These are phyloP conservation scores for Rhorus exstirpatorius DNA, from an alignment of 2,888 invertebrate genomes.

Conservation along the genomic window DNA sequence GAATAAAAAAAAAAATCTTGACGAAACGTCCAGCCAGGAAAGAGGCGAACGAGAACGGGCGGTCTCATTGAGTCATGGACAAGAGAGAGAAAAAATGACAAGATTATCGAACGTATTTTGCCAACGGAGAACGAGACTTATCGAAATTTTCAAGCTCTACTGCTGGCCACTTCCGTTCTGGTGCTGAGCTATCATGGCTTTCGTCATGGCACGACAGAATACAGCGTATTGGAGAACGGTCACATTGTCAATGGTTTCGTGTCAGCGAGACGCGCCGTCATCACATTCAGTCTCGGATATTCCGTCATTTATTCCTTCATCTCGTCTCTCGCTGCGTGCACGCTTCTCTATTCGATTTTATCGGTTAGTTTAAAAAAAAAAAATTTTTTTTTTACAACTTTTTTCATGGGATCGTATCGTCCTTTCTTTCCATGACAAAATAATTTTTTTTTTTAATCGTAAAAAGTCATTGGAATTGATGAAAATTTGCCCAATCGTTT, in stretches of 20 bases:
- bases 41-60: conserved; percentile 52
- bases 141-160: conserved; percentile 73
- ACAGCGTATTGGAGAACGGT: conserved; percentile 78
- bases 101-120: conserved; percentile 39
- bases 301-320: conserved; percentile 74
- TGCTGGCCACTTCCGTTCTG: conserved; percentile 74
- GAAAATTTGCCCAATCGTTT: no score
- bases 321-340: conserved; percentile 71
- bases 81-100: conserved; percentile 41
- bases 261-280: conserved; percentile 72
- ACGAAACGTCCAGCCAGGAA: conserved; percentile 49
- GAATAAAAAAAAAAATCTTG: not conserved
- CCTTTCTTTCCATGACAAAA: no score
- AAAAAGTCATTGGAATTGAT: no score
- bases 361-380: conserved; percentile 73
- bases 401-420: not conserved
- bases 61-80: conserved; percentile 59
- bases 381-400: conserved; percentile 12
- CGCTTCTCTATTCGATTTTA: conserved; percentile 78
- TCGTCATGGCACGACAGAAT: conserved; percentile 75
- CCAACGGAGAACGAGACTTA: conserved; percentile 71
- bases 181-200: conserved; percentile 75
- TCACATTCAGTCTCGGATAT: conserved; percentile 78
- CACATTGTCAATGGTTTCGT: conserved; percentile 74
- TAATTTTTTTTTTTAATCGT: no score